Percentiles rank a stretch among this genome's conserved stretches.
These are phyloP conservation scores for Latheticus oryzae DNA, from an alignment of 2,888 invertebrate species.

Conservation along the genomic window DNA sequence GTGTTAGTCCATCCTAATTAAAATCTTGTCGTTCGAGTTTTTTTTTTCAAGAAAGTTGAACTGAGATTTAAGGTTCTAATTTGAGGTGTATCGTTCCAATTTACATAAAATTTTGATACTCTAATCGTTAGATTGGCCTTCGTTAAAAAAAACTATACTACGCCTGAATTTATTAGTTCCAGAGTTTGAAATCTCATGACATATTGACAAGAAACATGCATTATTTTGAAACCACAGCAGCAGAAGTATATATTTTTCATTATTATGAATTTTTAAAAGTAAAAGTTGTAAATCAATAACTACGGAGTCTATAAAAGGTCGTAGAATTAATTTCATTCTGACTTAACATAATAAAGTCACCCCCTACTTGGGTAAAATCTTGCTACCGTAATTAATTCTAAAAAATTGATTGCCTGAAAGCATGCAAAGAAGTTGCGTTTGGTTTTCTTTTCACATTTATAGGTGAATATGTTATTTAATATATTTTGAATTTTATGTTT, in stretches of 20 bases:
- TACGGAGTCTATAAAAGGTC: too few species aligned
- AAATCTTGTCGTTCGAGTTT: not conserved
- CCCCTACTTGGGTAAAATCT: not conserved
- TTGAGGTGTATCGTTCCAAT: not conserved
- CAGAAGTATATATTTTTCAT: conserved; percentile 3
- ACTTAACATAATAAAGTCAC: conserved; percentile 15
- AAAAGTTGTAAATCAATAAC: too few species aligned
- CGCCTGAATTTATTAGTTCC: too few species aligned
- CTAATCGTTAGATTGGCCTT: not conserved
- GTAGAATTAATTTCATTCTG: conserved; percentile 10
- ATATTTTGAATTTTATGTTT: too few species aligned
- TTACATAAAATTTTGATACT: conserved; percentile 1
- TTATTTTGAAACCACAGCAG: not conserved
- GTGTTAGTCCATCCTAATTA: not conserved
- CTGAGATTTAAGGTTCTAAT: not conserved
- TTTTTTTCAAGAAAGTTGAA: not conserved
- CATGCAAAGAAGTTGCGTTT: conserved; percentile 29
- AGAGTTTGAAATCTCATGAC: not conserved
- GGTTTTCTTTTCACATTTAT: too few species aligned
- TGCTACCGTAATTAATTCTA: conserved; percentile 12
- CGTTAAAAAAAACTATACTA: not conserved
- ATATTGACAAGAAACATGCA: conserved; percentile 15
- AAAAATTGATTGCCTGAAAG: conserved; percentile 7
- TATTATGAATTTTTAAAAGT: too few species aligned
- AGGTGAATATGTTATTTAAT: too few species aligned